Base-by-base conservation (phyloP, 2,113 vertebrate species). In the Charina bottae region DNA sequence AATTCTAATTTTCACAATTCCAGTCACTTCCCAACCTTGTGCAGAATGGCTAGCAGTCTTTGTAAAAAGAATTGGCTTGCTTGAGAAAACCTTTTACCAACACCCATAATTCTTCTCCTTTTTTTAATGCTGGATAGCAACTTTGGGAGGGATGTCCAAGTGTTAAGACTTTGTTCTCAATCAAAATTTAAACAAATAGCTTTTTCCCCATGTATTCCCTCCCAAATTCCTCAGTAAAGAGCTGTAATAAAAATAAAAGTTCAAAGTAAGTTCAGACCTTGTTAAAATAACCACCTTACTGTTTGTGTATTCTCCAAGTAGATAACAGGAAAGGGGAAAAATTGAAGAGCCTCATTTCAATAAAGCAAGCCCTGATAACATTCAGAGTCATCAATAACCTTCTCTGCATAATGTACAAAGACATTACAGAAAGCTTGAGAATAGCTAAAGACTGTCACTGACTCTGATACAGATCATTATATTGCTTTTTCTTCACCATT, bases 181-280 rank as follows among this genome's bases (percentile, higher is more conserved):
- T 93, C 96, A 94, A 78, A 96, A 96, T 96, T 96, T 96, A 96
- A 97, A 96, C 95, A 97, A 96, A 94, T 96, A 92, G 88, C 93
- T 93, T 95, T 92, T 93, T 95, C 95, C 94, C 90, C 54, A 78
- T 93, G 60, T 90, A 96, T 93, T 94, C 95, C 94, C 96, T 96
- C 94, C 96, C 95, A 95, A 95, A 97, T 96, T 97, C 96, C 96
- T 97, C 94, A 97, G 95, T 95, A 95, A 93, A 94, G 94, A 94
- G 90, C 87, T 96, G 96, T 96, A 97, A 94, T 96, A 94, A 97
- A 97, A 97, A 97, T 96, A 97, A 96, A 88, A 95, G 97, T 97
- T 97, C 97, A 97, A 96, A 96, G 96, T 93, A 96, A 97, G 97
- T 97, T 97, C 97, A 97, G 94, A 96, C 94, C 92, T 94, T 96